Percentiles rank a stretch among this genome's conserved stretches.
Conservation (phyloP, 2,888 invertebrate genomes). For the Elgonia sp. region DNA sequence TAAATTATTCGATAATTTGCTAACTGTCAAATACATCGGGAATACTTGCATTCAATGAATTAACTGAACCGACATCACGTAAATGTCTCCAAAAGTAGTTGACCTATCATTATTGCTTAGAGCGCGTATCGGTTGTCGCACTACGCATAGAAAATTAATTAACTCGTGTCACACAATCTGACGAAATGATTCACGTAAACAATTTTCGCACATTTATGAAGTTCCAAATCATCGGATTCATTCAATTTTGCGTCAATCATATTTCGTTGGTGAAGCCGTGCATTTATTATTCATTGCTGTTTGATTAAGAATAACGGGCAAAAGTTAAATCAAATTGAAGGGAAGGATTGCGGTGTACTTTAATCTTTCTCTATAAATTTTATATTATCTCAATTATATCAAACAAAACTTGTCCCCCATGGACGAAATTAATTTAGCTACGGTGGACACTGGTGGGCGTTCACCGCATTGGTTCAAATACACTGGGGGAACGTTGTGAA, state of each 20-base stretch:
- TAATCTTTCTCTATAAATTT: constrained; percentile 66
- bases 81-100: constrained; percentile 63
- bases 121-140: constrained; percentile 7
- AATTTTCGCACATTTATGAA: not conserved
- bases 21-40: constrained; percentile 68
- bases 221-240: too few relatives aligned
- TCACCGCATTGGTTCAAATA: constrained; percentile 42
- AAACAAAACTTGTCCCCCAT: constrained; percentile 58
- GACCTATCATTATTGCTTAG: constrained; percentile 44
- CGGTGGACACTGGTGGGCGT: constrained; percentile 68
- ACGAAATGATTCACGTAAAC: not conserved
- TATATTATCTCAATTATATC: constrained; percentile 71
- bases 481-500: constrained; percentile 43
- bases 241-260: constrained; percentile 40
- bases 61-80: constrained; percentile 43
- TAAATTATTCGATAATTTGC: constrained; percentile 68
- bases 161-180: constrained; percentile 25
- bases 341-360: constrained; percentile 56
- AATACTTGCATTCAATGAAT: constrained; percentile 53
- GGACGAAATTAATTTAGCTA: constrained; percentile 66
- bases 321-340: constrained; percentile 29
- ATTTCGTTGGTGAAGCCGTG: not conserved
- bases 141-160: constrained; percentile 52
- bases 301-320: constrained; percentile 51
- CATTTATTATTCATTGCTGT: constrained; percentile 46